Base-by-base conservation (phyloP, 2,113 vertebrate species). In the Tapirus terrestris region DNA sequence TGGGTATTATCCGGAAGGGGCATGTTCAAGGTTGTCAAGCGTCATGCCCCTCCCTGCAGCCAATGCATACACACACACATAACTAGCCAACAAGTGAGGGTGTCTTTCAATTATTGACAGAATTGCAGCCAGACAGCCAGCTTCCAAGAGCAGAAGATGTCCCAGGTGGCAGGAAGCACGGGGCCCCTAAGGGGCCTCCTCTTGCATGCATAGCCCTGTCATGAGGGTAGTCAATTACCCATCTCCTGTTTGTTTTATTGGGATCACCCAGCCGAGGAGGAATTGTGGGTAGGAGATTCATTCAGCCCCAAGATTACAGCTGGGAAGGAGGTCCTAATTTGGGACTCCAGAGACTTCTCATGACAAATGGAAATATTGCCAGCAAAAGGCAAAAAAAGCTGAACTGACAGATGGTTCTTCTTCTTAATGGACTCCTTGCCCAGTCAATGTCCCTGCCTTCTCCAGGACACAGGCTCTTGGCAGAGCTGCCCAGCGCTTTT, bases 71-170 rank as follows among this genome's bases (percentile, higher is more conserved):
- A 25, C 48, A n/a, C 8, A 45, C 45, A 73, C 70, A 77, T 0
- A 14, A 29, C 36, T 68, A 61, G 84, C 43, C 27, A 68, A 6
- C 58, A 88, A 39, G 27, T 7, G 16, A 75, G 65, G 36, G 18
- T 89, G 58, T 36, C 53, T 96, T 95, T 97, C 93, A 94, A 73
- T 90, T 51, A 97, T 33, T 96, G 96, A 96, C 96, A 97, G 96
- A 96, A 56, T n/a, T 72, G 16, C 14, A 51, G 60, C 65, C 77
- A 48, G 43, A 27, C 25, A 81, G 75, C 86, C 79, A 80, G 1
- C 58, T 96, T 87, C 45, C 45, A 92, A 68, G 63, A 96, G 65
- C 82, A 93, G 91, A 79, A 98, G 53, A 82, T 48, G 51, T 76
- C 80, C 4, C 6, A 82, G 33, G 80, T 13, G 0, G 60, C 60